Percentiles rank a stretch among this genome's conserved stretches.
Evolutionary conservation across 2,888 invertebrate species (phyloP).

Genomic region (Micoletzkya japonica): DNA sequence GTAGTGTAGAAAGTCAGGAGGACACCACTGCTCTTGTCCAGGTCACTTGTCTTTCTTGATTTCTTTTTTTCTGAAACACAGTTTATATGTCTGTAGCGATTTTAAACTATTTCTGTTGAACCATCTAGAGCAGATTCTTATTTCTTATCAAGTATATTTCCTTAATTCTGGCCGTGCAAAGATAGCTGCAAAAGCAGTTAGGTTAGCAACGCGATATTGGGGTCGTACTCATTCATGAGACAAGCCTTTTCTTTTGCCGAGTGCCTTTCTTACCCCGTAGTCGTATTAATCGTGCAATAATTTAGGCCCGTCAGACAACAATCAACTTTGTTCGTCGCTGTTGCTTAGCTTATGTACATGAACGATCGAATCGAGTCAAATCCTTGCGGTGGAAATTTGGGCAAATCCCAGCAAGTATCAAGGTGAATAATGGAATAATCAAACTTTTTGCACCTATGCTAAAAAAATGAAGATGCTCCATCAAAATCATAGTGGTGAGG

Average conservation of each 20-base stretch:
- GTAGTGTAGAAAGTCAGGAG: background rate
- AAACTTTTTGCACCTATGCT: background rate
- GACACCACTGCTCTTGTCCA: constrained; percentile 12
- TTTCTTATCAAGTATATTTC: too few relatives aligned
- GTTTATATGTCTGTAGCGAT: background rate
- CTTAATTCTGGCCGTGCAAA: too few relatives aligned
- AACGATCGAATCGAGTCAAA: constrained; percentile 79
- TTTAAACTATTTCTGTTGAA: background rate
- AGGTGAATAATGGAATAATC: constrained; percentile 59
- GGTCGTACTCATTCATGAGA: too few relatives aligned
- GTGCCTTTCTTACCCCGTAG: background rate
- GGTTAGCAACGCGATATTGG: too few relatives aligned
- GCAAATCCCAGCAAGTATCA: constrained; percentile 83
- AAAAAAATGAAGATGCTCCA: too few relatives aligned
- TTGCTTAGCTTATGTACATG: constrained; percentile 75
- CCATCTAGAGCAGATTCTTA: background rate
- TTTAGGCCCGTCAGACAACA: constrained; percentile 15
- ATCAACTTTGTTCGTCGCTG: constrained; percentile 71
- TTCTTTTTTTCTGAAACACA: background rate
- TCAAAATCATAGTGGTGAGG: too few relatives aligned
- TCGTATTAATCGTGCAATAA: background rate
- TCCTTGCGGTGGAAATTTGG: constrained; percentile 95
- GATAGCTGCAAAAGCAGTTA: too few relatives aligned
- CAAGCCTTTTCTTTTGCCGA: background rate
- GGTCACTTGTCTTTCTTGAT: background rate